Evolutionary conservation across 2,888 invertebrate species (phyloP).

Genomic region (Drosophila algonquin): DNA sequence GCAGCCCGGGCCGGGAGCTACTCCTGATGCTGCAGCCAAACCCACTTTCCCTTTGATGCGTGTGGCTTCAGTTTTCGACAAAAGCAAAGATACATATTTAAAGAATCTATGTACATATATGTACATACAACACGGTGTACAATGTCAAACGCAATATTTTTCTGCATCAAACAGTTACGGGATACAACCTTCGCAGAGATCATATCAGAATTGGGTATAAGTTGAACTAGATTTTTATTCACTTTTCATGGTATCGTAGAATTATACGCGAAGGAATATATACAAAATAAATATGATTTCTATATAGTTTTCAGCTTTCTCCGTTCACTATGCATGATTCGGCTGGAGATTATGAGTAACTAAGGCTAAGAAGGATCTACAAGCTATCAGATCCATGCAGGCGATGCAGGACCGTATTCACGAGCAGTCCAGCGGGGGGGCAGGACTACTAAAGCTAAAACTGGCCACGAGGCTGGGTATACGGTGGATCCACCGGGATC

Average conservation of each 20-base stretch:
- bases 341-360: slow-evolving; percentile 38
- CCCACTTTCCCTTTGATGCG: background rate
- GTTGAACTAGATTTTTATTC: slow-evolving; percentile 31
- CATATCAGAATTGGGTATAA: background rate
- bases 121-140: too few relatives aligned
- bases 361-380: slow-evolving; percentile 35
- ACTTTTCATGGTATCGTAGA: slow-evolving; percentile 12
- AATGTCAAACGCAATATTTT: background rate
- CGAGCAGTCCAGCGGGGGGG: slow-evolving; percentile 14
- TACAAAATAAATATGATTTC: slow-evolving; percentile 45
- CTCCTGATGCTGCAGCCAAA: too few relatives aligned
- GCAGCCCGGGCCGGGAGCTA: background rate
- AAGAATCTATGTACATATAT: background rate
- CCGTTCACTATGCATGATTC: slow-evolving; percentile 13
- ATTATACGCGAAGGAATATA: slow-evolving; percentile 21
- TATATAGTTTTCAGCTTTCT: background rate
- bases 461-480: slow-evolving; percentile 20
- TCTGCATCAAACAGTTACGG: background rate
- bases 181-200: too few relatives aligned
- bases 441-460: slow-evolving; percentile 43
- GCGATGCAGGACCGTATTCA: slow-evolving; percentile 32
- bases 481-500: background rate
- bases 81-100: background rate
- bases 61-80: background rate
- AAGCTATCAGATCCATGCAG: slow-evolving; percentile 38